Evolutionary conservation across 2,797 vertebrate genomes (phyloP), one percentile per base, ranked within the genome.

Genomic region (Sardinella longiceps): DNA sequence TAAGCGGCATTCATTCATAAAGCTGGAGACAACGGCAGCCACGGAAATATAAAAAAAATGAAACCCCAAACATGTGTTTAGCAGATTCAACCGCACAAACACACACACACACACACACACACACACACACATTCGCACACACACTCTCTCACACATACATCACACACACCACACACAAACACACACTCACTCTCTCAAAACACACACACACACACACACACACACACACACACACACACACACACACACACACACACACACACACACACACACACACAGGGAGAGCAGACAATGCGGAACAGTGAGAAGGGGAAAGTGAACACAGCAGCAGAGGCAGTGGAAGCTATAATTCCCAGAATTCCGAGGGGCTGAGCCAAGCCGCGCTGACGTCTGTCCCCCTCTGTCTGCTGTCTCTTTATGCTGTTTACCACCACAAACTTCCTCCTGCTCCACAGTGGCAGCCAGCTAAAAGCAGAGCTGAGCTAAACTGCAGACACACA

Each of bases 271-370:
- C 25, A 33, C 10, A 12, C 28, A 30, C 11, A 33, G 66, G 20
- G 81, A 82, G 28, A 60, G 51, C 4, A 82, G 30, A 77, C 63
- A 83, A 33, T 50, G 45, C 33, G 1, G 88, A 92, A 81, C 58
- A 74, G 66, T 23, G 33, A 37, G 66, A 20, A 39, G 80, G 90
- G 87, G 88, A 48, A 82, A 85, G 70, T 88, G 87, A 93, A 85
- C 89, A 91, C 91, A 90, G 91, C 88, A 88, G 88, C 93, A 90
- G 90, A 94, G 89, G 91, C 91, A 90, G 91, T 88, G 88, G 88
- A 93, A 90, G 90, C 94, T 95, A 92, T 95, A 94, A 96, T 95
- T 95, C 94, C 88, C 91, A 85, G 80, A 90, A 94, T 95, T 95
- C 93, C 90, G 30, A 89, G 91, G 90, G 88, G 81, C 89, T 92